Evolutionary conservation across 2,113 vertebrate species (phyloP).

Genomic region (Myotis brandtii): DNA sequence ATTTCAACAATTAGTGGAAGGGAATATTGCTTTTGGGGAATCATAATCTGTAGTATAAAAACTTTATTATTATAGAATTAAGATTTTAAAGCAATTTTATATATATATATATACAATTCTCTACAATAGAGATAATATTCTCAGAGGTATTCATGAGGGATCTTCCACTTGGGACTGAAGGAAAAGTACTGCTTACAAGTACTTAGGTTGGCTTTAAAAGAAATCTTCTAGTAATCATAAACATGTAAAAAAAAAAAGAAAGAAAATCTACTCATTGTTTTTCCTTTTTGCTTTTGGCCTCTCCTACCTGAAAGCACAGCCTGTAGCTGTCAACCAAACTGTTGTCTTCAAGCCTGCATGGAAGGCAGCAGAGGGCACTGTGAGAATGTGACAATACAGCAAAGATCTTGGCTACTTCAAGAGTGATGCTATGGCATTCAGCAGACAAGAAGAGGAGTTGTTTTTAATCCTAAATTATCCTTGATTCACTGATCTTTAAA

Average conservation of each 20-base stretch:
- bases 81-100: not conserved
- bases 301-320: not conserved
- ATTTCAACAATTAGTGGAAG: constrained; percentile 54
- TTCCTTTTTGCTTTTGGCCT: not conserved
- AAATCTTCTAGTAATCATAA: not conserved
- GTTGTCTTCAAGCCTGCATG: not conserved
- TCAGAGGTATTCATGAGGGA: not conserved
- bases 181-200: not conserved
- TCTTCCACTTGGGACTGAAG: not conserved
- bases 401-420: not conserved
- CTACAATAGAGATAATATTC: not conserved
- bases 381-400: constrained; percentile 10
- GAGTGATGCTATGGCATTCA: not conserved
- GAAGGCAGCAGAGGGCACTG: constrained; percentile 66
- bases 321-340: not conserved
- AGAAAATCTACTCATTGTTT: not conserved
- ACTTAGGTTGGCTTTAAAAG: not conserved
- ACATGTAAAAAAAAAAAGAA: not conserved
- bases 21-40: not conserved
- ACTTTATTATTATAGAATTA: not conserved
- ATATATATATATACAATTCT: not conserved
- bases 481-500: not conserved
- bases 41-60: not conserved
- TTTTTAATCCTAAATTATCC: not conserved
- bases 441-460: not conserved